Evolutionary conservation across 2,113 vertebrate genomes (phyloP), one percentile per base, ranked within the genome.

Genomic region (Neodon shergylaensis): DNA sequence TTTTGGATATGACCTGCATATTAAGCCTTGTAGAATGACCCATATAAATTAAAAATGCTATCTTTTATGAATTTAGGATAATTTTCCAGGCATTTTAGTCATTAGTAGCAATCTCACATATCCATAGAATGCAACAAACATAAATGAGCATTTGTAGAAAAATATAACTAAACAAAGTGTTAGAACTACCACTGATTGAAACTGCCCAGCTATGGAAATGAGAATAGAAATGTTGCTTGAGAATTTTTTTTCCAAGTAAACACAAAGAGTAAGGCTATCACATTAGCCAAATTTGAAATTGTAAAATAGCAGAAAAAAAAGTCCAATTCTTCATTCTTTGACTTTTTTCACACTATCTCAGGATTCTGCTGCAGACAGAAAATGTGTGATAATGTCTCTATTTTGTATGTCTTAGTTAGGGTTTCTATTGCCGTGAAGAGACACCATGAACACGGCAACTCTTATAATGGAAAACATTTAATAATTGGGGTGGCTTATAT

Each of bases 311-410:
- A 96, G 88, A 94, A 92, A 87, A 89, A 33, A 6, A 68, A 17
- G 72, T 94, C 21, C 39, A 95, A 33, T 95, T 77, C 42, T 11
- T 74, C 8, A 88, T 92, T 91, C 63, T 95, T 79, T 82, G n/a
- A 47, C 24, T 90, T 90, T 93, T 83, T 90, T 96, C 14, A 44
- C n/a, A 65, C 98, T 98, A 97, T 98, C 96, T 97, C 92, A 36
- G 28, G 47, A 85, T 98, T 93, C 88, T 94, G 90, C 95, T 98
- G 86, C 73, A 61, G 9, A 86, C 26, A 44, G 73, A 52, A 49
- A 88, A 84, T 8, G n/a, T 88, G 42, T 74, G 95, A 96, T 98
- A 97, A 97, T 66, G 26, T 86, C 10, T 21, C 0, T 68, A 65
- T 96, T 73, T 93, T 97, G 22, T 97, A 52, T 77, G 70, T 21